phyloP scores from a whole-genome alignment of 1,140 invertebrate genomes.

The Drosophila kanapiae region DNA sequence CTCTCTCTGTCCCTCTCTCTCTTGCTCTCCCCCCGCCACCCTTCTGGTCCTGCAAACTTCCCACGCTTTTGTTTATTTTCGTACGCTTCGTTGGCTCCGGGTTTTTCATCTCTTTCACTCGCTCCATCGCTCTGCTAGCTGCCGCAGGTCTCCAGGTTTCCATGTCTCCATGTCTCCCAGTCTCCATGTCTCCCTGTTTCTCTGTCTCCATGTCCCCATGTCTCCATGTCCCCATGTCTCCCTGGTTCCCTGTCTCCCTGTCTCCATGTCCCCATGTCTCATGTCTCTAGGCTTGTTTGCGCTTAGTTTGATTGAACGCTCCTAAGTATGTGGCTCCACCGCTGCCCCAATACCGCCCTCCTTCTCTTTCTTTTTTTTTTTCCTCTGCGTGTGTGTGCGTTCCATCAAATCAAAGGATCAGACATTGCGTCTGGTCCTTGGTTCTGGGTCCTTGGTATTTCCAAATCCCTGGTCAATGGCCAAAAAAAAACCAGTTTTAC shows the following conservation, averaged over 20 bases:
- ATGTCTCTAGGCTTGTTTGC: conserved; percentile 65
- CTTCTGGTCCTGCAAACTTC: conserved; percentile 15
- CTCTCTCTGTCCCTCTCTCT: background rate
- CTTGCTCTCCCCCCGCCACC: conserved; percentile 1
- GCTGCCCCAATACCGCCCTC: background rate
- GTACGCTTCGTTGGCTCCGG: conserved; percentile 68
- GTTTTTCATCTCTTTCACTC: conserved; percentile 42
- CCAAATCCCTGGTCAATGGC: conserved; percentile 10
- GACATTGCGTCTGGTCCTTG: conserved; percentile 46
- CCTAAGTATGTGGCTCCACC: conserved; percentile 36
- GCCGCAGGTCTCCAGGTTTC: background rate
- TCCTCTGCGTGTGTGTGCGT: conserved; percentile 9
- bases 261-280: conserved; percentile 32
- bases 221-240: conserved; percentile 24
- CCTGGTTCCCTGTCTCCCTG: background rate
- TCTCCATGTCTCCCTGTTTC: background rate
- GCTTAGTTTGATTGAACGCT: conserved; percentile 71
- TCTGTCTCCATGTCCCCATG: background rate
- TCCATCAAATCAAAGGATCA: conserved; percentile 66
- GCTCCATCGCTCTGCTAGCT: background rate
- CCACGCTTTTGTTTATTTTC: conserved; percentile 71
- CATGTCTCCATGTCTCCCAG: conserved; percentile 1
- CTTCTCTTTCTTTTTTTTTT: background rate
- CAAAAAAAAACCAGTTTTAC: background rate
- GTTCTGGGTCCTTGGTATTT: conserved; percentile 4